Evolutionary conservation across 1,140 invertebrate genomes (phyloP), one percentile per base, ranked within the genome.

Genomic region (Maconellicoccus hirsutus): DNA sequence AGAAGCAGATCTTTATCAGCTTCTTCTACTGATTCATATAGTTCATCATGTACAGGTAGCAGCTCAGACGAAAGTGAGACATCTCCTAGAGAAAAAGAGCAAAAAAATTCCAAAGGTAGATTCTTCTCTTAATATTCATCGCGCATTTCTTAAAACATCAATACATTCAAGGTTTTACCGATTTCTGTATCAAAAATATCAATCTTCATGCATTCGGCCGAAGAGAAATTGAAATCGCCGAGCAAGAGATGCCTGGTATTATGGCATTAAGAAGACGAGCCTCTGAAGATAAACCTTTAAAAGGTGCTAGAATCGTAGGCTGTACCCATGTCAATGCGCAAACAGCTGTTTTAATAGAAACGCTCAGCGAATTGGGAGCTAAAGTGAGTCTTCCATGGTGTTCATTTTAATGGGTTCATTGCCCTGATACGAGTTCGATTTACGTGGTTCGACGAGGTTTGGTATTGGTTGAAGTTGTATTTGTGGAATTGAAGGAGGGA

Each of bases 321-420:
- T 98, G 96, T 80, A 98, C 94, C 69, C 96, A 98, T 80, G 96
- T 98, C 75, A 98, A 96, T 80, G 95, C 95, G 70, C 96, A 98
- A 81, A 98, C 95, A 1, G 96, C 96, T 14, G 95, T 72, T 39
- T 81, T 98, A 52, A 93, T 98, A 71, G 94, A 98, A 80, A 98
- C 94, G 0, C 80, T 98, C 23, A 86, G 88, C 1, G 88, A 91
- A 70, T 81, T 98, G 21, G 95, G 95, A 0, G 94, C 94, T 8
- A 88, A 90, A 73, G 87, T 96, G 0, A 84, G 61, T 25, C 12
- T 12, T 33, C 29, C 12, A 3, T 33, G 29, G 12, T 33, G 29
- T 12, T 33, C 4, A 3, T 33, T 33, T 12, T 33, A 33, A 33
- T 33, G 29, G 12, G 29, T 33, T 33, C 29, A 33, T 33, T 33